Evolutionary conservation across 1,140 invertebrate genomes (phyloP).

Genomic region (Vanessa tameamea): DNA sequence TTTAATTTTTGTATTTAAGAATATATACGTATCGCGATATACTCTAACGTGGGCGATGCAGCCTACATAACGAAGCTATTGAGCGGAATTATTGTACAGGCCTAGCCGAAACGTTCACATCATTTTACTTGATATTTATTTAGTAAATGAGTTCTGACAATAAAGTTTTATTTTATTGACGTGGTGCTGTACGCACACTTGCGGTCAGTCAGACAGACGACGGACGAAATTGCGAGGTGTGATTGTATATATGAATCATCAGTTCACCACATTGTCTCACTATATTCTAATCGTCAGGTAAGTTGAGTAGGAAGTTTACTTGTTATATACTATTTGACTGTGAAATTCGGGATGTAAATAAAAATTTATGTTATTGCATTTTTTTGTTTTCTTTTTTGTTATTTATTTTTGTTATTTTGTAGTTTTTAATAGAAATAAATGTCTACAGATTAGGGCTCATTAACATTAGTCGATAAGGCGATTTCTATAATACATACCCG

Average conservation of each 20-base stretch:
- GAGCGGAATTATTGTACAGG: constrained; percentile 49
- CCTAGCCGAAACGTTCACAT: constrained; percentile 45
- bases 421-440: neutral
- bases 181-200: constrained; percentile 16
- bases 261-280: constrained; percentile 36
- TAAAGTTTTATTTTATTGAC: constrained; percentile 21
- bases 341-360: constrained; percentile 78
- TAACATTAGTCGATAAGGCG: neutral
- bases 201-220: neutral
- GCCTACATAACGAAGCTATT: neutral
- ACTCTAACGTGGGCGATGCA: constrained; percentile 11
- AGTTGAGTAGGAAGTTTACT: constrained; percentile 56
- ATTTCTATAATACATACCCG: too few relatives aligned
- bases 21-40: constrained; percentile 45
- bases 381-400: constrained; percentile 44
- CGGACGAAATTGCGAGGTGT: constrained; percentile 36
- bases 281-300: constrained; percentile 59
- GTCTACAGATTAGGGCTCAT: neutral
- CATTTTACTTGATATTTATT: constrained; percentile 28
- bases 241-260: constrained; percentile 57
- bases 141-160: constrained; percentile 43
- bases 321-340: constrained; percentile 72
- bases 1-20: constrained; percentile 66
- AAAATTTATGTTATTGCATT: constrained; percentile 77
- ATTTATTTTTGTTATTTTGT: constrained; percentile 9